phyloP scores from a whole-genome alignment of 2,797 vertebrate species.

The Hirundo rustica region DNA sequence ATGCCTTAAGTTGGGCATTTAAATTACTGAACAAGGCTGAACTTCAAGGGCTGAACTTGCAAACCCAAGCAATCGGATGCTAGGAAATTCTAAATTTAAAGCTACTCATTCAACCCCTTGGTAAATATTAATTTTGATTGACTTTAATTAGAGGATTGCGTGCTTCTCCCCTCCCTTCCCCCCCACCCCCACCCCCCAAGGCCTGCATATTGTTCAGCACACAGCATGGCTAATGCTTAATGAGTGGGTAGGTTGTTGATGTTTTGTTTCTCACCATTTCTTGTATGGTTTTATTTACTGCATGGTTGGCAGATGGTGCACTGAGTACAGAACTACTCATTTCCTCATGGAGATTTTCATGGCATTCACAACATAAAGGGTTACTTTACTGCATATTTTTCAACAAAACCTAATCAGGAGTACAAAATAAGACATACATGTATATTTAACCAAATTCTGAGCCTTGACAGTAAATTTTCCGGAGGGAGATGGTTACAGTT shows the following conservation, averaged over 20 bases:
- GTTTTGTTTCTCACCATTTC: slow-evolving; percentile 60
- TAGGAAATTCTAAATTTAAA: slow-evolving; percentile 1
- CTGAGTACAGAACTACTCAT: slow-evolving; percentile 12
- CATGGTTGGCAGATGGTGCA: slow-evolving; percentile 38
- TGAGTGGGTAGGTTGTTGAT: slow-evolving; percentile 61
- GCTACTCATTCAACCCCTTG: not conserved
- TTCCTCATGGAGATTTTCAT: slow-evolving; percentile 7
- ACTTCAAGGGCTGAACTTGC: not conserved
- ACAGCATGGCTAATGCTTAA: slow-evolving; percentile 46
- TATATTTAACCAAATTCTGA: not conserved
- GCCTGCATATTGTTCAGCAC: not conserved
- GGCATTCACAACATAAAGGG: not conserved
- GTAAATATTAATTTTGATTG: slow-evolving; percentile 42
- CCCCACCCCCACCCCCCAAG: not conserved
- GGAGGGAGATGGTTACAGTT: not conserved
- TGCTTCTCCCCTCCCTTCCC: not conserved
- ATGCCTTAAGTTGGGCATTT: not conserved
- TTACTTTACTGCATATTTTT: not conserved
- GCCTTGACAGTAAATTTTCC: not conserved
- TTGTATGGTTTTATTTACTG: slow-evolving; percentile 52
- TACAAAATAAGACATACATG: not conserved
- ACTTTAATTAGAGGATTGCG: slow-evolving; percentile 15
- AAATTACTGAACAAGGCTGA: not conserved
- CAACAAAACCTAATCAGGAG: not conserved
- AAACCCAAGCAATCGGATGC: not conserved